These are phyloP conservation scores for Protobothrops flavoviridis DNA, from an alignment of 2,113 vertebrate species.

Conservation along the genomic window DNA sequence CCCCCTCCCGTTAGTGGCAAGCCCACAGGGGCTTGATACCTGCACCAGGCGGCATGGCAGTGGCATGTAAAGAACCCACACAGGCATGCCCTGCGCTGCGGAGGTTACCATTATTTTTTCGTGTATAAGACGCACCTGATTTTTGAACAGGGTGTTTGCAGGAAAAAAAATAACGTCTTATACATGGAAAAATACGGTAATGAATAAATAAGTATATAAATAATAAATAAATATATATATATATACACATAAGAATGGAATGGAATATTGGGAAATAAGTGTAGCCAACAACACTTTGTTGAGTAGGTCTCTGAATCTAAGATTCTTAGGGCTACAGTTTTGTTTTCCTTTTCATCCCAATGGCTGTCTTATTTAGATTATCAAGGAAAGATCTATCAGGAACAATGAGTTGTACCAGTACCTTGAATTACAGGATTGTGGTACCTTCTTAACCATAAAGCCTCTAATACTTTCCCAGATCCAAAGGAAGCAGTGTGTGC, in stretches of 20 bases:
- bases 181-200: not conserved
- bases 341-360: not conserved
- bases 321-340: not conserved
- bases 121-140: too few species aligned
- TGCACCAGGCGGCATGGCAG: too few species aligned
- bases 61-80: too few species aligned
- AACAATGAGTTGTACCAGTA: not conserved
- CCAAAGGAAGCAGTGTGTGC: not conserved
- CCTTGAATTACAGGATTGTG: not conserved
- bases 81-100: too few species aligned
- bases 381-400: not conserved
- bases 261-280: not conserved
- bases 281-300: not conserved
- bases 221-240: not conserved
- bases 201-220: not conserved
- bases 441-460: not conserved
- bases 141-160: too few species aligned
- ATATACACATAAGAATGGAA: not conserved
- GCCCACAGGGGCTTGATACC: too few species aligned
- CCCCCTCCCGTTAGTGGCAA: too few species aligned
- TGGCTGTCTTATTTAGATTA: not conserved
- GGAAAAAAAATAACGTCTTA: too few species aligned
- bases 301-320: not conserved
- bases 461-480: not conserved
- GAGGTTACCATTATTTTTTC: too few species aligned